Conservation (phyloP, 2,797 vertebrate genomes). For the Erethizon dorsatum region DNA sequence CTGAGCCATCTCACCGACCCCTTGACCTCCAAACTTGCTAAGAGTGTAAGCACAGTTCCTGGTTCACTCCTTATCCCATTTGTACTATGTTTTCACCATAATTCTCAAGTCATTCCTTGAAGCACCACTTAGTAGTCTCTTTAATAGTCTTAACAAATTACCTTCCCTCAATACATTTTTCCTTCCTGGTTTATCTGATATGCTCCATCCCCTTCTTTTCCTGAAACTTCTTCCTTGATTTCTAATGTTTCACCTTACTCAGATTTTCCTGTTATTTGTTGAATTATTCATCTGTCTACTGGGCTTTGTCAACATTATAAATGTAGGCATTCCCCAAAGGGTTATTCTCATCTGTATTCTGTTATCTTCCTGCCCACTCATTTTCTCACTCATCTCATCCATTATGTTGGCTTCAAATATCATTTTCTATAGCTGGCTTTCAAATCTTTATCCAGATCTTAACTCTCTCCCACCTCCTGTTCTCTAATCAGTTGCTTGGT, state of each 20-base stretch:
- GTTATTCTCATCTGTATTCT: not conserved
- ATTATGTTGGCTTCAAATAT: conserved; percentile 4
- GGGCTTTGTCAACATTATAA: not conserved
- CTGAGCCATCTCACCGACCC: too few relatives aligned
- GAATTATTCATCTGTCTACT: not conserved
- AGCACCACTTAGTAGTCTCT: not conserved
- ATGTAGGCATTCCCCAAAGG: conserved; percentile 10
- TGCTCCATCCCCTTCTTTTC: not conserved
- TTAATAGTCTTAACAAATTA: not conserved
- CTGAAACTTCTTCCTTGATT: not conserved
- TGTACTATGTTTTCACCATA: not conserved
- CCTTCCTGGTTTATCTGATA: not conserved
- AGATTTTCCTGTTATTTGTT: not conserved
- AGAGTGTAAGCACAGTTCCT: not conserved
- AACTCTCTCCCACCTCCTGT: not conserved
- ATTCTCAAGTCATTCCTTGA: not conserved
- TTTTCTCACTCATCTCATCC: not conserved
- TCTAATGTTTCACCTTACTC: not conserved
- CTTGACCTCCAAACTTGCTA: not conserved
- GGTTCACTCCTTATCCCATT: not conserved
- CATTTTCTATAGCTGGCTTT: not conserved
- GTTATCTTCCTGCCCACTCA: not conserved
- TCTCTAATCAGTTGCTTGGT: not conserved
- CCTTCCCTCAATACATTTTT: not conserved
- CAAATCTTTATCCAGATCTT: not conserved